Evolutionary conservation across 2,113 vertebrate species (phyloP).

Genomic region (Toxotes jaculatrix): DNA sequence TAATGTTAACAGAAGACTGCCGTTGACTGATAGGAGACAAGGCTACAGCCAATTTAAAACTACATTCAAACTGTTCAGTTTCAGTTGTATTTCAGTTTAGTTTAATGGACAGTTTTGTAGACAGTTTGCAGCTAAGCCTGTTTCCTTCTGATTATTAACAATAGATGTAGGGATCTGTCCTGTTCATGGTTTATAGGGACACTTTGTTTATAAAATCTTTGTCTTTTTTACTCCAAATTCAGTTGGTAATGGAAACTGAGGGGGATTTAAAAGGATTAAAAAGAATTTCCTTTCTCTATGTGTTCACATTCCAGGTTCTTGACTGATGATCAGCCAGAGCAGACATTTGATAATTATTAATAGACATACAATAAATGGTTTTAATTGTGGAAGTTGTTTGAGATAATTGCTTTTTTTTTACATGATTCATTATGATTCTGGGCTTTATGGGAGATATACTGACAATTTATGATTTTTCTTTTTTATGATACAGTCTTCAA

Average conservation of each 20-base stretch:
- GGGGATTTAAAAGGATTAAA: not conserved
- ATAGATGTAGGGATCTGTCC: not conserved
- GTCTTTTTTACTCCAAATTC: not conserved
- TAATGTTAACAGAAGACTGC: not conserved
- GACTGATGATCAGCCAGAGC: not conserved
- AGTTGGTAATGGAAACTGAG: not conserved
- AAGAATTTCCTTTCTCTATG: not conserved
- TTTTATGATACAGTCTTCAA: not conserved
- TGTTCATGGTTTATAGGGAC: not conserved
- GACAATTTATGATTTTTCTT: not conserved
- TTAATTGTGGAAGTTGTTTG: not conserved
- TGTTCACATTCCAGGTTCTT: conserved; percentile 25
- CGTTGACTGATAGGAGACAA: not conserved
- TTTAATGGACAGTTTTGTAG: not conserved
- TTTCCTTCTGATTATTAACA: not conserved
- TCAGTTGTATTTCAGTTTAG: not conserved
- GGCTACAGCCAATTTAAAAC: not conserved
- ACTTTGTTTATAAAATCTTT: not conserved
- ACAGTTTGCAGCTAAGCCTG: not conserved
- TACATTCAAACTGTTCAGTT: not conserved
- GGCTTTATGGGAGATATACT: not conserved
- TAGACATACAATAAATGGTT: conserved; percentile 3
- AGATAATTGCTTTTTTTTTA: not conserved
- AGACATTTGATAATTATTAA: not conserved
- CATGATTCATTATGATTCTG: not conserved